Evolutionary conservation across 1,140 invertebrate species (phyloP).

Genomic region (Tetraneura akinire): DNA sequence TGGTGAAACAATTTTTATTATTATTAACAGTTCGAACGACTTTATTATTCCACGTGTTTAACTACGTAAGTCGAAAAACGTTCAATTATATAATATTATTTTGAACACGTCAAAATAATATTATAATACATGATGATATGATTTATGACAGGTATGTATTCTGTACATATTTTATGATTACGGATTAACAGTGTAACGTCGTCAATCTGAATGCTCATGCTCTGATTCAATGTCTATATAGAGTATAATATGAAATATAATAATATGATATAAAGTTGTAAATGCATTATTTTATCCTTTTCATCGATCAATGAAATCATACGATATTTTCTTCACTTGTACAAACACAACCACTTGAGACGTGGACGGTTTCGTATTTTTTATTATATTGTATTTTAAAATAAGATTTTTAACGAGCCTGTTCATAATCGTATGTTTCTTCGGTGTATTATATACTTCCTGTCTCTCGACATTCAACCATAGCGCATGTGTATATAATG

Average conservation of each 20-base stretch:
- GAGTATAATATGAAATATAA: not conserved
- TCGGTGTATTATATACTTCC: too few relatives aligned
- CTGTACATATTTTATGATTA: not conserved
- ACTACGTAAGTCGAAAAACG: not conserved
- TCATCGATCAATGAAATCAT: not conserved
- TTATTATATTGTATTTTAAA: not conserved
- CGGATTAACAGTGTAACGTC: not conserved
- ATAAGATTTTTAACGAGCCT: too few relatives aligned
- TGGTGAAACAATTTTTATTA: not conserved
- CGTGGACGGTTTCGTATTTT: not conserved
- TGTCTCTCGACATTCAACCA: too few relatives aligned
- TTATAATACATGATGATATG: not conserved
- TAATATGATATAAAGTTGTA: too few relatives aligned
- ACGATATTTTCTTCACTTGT: not conserved
- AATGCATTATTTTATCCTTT: not conserved
- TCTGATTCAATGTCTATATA: not conserved
- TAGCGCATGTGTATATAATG: too few relatives aligned
- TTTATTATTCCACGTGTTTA: slow-evolving; percentile 2
- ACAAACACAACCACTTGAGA: not conserved
- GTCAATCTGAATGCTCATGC: not conserved
- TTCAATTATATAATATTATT: not conserved
- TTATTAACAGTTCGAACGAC: not conserved
- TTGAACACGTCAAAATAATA: not conserved
- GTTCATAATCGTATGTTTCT: too few relatives aligned
- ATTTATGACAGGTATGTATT: not conserved